A percentile compares a stretch with the other conserved stretches of the same genome.
These are phyloP conservation scores for Sula dactylatra DNA, from an alignment of 2,113 vertebrate species.

Conservation along the genomic window DNA sequence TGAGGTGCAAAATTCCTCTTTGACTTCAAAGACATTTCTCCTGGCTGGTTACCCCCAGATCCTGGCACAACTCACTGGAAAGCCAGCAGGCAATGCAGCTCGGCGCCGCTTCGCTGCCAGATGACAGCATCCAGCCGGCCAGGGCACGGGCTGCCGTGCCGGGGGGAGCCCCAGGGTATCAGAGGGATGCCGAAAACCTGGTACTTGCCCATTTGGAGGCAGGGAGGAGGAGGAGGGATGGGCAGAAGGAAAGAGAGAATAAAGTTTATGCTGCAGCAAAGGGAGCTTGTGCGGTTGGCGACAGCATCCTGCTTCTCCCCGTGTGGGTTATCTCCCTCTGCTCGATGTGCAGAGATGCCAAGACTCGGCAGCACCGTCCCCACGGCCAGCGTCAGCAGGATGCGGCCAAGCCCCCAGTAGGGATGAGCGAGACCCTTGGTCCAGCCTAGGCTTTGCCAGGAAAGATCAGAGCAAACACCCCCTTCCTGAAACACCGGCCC, in stretches of 20 bases:
- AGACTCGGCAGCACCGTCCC: rapidly evolving
- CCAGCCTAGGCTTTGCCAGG: neutral
- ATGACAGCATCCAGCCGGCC: neutral
- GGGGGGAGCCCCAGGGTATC: neutral
- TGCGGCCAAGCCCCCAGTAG: rapidly evolving
- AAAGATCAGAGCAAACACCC: neutral
- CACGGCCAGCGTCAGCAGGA: neutral
- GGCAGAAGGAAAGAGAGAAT: neutral
- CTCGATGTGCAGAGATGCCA: neutral
- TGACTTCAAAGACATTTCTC: slow-evolving; percentile 53
- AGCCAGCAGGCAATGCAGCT: neutral
- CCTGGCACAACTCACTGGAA: slow-evolving; percentile 20
- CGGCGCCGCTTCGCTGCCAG: neutral
- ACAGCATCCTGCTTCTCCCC: rapidly evolving
- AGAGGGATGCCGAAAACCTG: neutral
- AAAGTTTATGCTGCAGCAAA: neutral
- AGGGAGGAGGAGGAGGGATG: neutral
- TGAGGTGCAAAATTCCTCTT: slow-evolving; percentile 60
- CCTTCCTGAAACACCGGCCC: neutral
- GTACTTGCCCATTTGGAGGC: neutral
- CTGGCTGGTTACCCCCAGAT: neutral
- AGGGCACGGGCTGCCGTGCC: rapidly evolving
- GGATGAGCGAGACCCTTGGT: neutral
- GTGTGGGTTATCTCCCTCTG: neutral
- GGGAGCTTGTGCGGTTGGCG: neutral